Base-by-base conservation (phyloP, 92 coral and sea anemone species). In the Phenganax subtilis region DNA sequence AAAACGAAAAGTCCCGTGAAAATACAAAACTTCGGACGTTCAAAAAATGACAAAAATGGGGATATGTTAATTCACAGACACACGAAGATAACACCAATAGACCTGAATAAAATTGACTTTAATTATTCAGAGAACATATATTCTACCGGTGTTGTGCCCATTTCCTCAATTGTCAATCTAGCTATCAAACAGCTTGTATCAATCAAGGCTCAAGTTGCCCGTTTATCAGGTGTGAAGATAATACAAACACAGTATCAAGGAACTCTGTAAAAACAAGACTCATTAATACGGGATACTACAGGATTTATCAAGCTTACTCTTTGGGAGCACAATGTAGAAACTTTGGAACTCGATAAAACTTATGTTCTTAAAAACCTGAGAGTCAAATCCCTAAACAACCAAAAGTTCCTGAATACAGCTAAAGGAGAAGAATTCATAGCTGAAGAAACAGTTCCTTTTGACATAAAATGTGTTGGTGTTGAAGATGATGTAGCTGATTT, bases 291-390 rank as follows among this genome's bases (percentile, higher is more conserved):
- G 60, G 88, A 86, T 63, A 65, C 82, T 10, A 74, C 88, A 60
- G 54, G 66, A 30, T 81, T 76, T 30, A 72, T 86, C 29, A 86
- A 86, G 72, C 20, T 81, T 68, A 60, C 82, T 2, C 63, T 86
- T 25, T 86, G 88, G 88, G 85, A 59, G 77, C 6, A 81, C 75
- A 53, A 80, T 86, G 85, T 86, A 3, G 85, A 65, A 20, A 64
- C 81, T 27, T 30, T 82, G 29, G 75, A 84, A 76, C 64, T 37
- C 11, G 72, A 53, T 52, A 85, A 80, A 15, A 85, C 88, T 8
- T 69, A 85, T 51, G 71, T 67, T 3, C 29, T 79, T 11, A 51
- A 85, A 51, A 79, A 85, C 54, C 75, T 84, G 60, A 53, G 65
- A n/a, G 14, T 77, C 6, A 85, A 37, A 37, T 37, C 47, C 47